A percentile compares a stretch with the other conserved stretches of the same genome.
phyloP scores from a whole-genome alignment of 1,140 invertebrate genomes.

The Apis dorsata region DNA sequence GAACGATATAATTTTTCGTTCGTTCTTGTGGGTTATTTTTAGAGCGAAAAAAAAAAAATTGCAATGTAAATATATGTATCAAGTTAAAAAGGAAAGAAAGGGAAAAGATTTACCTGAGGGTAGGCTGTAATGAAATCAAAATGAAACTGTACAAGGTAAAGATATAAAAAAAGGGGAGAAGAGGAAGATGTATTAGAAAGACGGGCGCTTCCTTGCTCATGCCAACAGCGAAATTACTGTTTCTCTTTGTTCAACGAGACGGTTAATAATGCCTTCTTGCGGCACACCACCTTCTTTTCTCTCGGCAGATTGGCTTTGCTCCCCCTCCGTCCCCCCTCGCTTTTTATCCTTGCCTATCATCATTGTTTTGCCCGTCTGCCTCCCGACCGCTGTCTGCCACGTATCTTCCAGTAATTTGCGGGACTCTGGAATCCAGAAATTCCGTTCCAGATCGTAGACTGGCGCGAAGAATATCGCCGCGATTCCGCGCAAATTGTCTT shows the following conservation, averaged over 20 bases:
- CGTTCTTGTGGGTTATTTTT: too few species aligned
- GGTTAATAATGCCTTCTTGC: constrained; percentile 64
- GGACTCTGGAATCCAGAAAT: constrained; percentile 57
- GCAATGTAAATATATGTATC: too few species aligned
- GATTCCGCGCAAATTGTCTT: constrained; percentile 11
- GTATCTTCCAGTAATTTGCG: constrained; percentile 47
- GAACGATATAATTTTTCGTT: too few species aligned
- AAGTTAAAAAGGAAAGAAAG: background rate
- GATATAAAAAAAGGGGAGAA: background rate
- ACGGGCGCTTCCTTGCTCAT: constrained; percentile 19
- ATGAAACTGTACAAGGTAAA: too few species aligned
- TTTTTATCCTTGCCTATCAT: constrained; percentile 11
- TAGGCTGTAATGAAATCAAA: background rate
- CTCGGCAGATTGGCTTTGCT: constrained; percentile 35
- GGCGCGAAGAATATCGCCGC: constrained; percentile 38
- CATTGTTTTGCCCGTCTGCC: constrained; percentile 16
- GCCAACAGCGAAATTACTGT: constrained; percentile 41
- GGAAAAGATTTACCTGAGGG: background rate
- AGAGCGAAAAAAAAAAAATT: too few species aligned
- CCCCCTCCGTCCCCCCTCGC: background rate
- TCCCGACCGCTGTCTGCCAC: constrained; percentile 23
- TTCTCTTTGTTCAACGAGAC: constrained; percentile 58
- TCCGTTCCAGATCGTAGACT: constrained; percentile 62
- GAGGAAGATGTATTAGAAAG: background rate
- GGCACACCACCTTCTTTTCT: constrained; percentile 53